Percentiles rank a stretch among this genome's conserved stretches.
Conservation (phyloP, 2,888 invertebrate species). For the Axea sp. region DNA sequence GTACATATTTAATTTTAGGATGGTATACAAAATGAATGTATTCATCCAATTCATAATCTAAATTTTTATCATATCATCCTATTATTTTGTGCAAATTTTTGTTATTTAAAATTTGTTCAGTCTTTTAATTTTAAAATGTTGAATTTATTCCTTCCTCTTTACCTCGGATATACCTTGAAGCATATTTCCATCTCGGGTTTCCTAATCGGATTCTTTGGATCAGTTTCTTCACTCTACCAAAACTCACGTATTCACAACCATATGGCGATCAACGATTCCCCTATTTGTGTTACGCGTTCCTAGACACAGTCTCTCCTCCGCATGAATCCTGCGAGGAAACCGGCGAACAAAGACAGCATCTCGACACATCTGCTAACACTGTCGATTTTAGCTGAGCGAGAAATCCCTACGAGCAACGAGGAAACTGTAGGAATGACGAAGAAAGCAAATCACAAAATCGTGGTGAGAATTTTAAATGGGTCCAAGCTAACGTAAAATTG, state of each 20-base stretch:
- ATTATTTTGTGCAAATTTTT: too few species aligned
- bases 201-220: conserved; percentile 47
- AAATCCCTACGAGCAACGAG: conserved; percentile 27
- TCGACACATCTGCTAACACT: conserved; percentile 22
- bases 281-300: conserved; percentile 22
- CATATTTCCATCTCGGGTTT: conserved; percentile 25
- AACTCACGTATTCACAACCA: conserved; percentile 48
- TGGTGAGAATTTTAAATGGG: conserved; percentile 58
- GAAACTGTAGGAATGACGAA: neutral
- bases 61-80: too few species aligned
- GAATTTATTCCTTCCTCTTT: too few species aligned
- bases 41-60: too few species aligned
- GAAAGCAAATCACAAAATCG: conserved; percentile 45
- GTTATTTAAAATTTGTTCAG: too few species aligned
- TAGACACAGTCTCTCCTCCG: conserved; percentile 12
- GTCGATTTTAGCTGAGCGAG: conserved; percentile 14
- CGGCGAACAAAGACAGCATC: conserved; percentile 38
- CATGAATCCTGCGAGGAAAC: conserved; percentile 19
- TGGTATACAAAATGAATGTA: too few species aligned
- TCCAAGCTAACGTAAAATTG: conserved; percentile 43
- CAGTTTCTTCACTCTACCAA: conserved; percentile 26
- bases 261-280: conserved; percentile 58
- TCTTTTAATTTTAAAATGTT: too few species aligned
- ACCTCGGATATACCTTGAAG: conserved; percentile 1
- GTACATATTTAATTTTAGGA: too few species aligned